phyloP scores from a whole-genome alignment of 2,888 invertebrate species.

The Euphydryas editha region DNA sequence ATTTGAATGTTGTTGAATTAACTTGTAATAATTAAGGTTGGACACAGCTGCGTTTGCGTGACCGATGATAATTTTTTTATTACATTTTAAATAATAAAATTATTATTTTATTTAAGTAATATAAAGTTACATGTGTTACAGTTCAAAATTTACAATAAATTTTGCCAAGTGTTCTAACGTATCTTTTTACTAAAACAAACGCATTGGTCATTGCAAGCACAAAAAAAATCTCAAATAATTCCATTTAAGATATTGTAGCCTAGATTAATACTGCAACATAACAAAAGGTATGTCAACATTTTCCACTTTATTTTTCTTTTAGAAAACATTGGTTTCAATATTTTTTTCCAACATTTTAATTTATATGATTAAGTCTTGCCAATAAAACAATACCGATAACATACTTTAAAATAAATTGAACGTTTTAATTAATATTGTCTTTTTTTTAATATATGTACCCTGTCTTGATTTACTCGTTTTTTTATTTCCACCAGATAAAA shows the following conservation, averaged over 20 bases:
- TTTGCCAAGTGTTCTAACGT: no score
- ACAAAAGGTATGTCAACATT: no score
- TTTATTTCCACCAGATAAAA: no score
- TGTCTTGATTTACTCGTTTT: no score
- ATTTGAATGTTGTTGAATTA: background rate
- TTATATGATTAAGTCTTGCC: constrained; percentile 6
- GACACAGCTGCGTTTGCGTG: background rate
- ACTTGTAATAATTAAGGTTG: background rate
- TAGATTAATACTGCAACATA: background rate
- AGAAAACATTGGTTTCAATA: background rate
- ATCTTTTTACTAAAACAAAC: no score
- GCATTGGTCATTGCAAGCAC: no score
- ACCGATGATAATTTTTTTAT: background rate
- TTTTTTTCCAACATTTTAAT: background rate
- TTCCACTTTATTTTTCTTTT: background rate
- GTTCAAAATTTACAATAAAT: no score
- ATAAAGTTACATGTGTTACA: no score
- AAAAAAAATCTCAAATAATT: no score
- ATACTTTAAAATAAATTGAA: constrained; percentile 5
- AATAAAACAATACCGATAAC: constrained; percentile 1
- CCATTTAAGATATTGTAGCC: background rate
- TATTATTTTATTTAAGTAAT: no score
- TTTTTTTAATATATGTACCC: background rate
- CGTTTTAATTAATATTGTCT: constrained; percentile 10
- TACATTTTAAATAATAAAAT: background rate